phyloP scores from a whole-genome alignment of 2,797 vertebrate genomes.

The Mormyrops boulengeri region DNA sequence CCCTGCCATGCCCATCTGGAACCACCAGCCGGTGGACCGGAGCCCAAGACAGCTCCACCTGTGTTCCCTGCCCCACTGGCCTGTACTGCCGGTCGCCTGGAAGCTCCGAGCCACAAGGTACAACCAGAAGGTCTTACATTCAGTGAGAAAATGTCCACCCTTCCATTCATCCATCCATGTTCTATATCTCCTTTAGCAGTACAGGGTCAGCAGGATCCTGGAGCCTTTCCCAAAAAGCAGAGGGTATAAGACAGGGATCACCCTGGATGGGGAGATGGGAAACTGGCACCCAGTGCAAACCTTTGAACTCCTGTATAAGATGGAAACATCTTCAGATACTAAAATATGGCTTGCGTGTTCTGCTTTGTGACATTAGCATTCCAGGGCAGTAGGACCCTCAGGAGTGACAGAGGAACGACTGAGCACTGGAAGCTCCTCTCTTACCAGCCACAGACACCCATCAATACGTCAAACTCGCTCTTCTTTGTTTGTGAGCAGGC shows the following conservation, averaged over 20 bases:
- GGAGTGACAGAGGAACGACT: background rate
- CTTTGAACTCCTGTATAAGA: background rate
- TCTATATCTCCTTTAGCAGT: background rate
- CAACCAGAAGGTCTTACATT: background rate
- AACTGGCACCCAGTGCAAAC: background rate
- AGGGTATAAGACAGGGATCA: background rate
- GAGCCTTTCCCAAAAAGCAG: background rate
- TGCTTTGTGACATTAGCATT: background rate
- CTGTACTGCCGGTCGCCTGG: slow-evolving; percentile 71
- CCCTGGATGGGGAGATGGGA: background rate
- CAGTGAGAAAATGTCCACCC: background rate
- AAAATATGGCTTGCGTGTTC: background rate
- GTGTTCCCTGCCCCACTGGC: slow-evolving; percentile 73
- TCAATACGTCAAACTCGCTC: background rate
- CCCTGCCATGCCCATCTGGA: slow-evolving; percentile 73
- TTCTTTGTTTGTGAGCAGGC: slow-evolving; percentile 49
- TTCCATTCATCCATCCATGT: background rate
- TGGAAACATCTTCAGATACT: background rate
- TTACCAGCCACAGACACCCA: background rate
- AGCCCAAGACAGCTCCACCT: slow-evolving; percentile 56
- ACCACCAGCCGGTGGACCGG: slow-evolving; percentile 65
- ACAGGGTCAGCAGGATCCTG: background rate
- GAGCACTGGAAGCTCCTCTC: background rate
- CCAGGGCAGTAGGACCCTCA: background rate
- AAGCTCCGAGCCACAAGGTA: slow-evolving; percentile 72